phyloP scores from a whole-genome alignment of 2,797 vertebrate species.

The Centropyge bicolor region DNA sequence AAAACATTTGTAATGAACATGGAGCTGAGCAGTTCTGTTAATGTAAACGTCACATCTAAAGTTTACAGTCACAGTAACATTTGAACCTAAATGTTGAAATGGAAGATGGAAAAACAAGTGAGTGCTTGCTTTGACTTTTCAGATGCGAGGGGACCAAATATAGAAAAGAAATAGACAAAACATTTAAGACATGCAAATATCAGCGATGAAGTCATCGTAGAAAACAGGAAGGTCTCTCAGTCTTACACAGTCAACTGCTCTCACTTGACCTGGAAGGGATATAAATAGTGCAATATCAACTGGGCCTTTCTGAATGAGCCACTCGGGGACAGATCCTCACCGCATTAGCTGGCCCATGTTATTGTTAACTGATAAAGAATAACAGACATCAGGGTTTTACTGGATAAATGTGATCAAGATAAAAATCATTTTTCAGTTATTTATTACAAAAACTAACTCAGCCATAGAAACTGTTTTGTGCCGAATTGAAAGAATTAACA shows the following conservation, averaged over 20 bases:
- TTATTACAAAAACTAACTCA: constrained; percentile 41
- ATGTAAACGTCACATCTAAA: constrained; percentile 57
- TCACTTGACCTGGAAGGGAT: constrained; percentile 65
- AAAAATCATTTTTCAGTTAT: neutral
- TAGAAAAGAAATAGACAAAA: constrained; percentile 18
- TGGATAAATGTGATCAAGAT: constrained; percentile 27
- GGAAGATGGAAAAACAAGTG: constrained; percentile 17
- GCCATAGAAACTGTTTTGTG: neutral
- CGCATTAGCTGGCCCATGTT: constrained; percentile 32
- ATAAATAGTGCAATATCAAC: constrained; percentile 82
- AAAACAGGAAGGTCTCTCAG: constrained; percentile 51
- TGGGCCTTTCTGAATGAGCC: constrained; percentile 52
- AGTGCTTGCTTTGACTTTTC: constrained; percentile 17
- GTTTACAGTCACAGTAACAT: constrained; percentile 31
- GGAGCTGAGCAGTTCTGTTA: neutral
- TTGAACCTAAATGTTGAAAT: constrained; percentile 29
- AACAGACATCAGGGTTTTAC: constrained; percentile 32
- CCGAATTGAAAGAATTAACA: constrained; percentile 22
- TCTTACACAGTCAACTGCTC: constrained; percentile 53
- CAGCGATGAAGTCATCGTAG: constrained; percentile 43
- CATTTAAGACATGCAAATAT: constrained; percentile 52
- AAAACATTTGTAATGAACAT: constrained; percentile 13
- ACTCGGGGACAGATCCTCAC: constrained; percentile 37
- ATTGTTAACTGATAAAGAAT: constrained; percentile 34
- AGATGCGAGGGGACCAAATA: neutral